These are phyloP conservation scores for Hetaerina titia DNA, from an alignment of 2,888 invertebrate species.

Conservation along the genomic window DNA sequence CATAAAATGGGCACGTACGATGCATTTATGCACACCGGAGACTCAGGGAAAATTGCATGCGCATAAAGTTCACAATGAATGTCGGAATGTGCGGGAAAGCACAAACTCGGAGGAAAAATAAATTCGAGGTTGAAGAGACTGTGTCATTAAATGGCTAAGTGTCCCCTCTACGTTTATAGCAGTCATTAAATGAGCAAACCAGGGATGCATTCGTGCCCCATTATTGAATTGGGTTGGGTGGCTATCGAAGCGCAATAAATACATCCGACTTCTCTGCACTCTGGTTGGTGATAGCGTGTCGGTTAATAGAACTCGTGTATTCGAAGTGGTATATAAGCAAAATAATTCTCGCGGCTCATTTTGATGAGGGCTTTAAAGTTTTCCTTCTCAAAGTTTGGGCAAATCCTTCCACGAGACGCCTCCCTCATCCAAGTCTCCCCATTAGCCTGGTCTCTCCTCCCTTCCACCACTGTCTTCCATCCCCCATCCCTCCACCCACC, in stretches of 20 bases:
- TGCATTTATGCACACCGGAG: constrained; percentile 11
- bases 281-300: neutral
- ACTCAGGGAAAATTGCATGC: constrained; percentile 18
- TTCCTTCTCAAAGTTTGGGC: neutral
- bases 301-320: neutral
- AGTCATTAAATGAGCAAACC: neutral
- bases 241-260: constrained; percentile 27
- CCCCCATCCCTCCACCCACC: neutral
- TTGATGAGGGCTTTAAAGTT: constrained; percentile 3
- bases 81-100: neutral
- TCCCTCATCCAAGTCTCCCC: neutral
- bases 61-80: constrained; percentile 18
- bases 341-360: constrained; percentile 10
- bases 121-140: constrained; percentile 18
- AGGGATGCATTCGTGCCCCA: constrained; percentile 7
- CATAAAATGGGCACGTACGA: neutral
- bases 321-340: neutral
- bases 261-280: neutral
- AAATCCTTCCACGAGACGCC: neutral
- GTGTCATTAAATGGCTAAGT: constrained; percentile 8
- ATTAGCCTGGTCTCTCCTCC: neutral
- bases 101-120: neutral
- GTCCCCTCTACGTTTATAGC: constrained; percentile 11
- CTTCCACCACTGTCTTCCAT: neutral
- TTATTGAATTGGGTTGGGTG: constrained; percentile 1